A percentile compares a stretch with the other conserved stretches of the same genome.
Evolutionary conservation across 2,797 vertebrate genomes (phyloP).

Genomic region (Pelobates cultripes): DNA sequence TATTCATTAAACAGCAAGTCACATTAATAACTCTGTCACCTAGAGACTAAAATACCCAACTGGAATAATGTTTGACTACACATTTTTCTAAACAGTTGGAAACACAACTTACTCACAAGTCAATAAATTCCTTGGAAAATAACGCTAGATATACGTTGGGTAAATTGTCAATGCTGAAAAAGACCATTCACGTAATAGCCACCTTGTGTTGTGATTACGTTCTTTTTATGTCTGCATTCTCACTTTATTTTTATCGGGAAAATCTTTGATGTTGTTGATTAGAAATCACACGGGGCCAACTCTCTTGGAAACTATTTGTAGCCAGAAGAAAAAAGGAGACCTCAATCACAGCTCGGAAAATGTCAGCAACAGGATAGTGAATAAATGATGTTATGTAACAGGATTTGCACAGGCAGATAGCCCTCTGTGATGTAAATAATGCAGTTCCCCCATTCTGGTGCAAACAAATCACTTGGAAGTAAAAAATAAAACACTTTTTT

Average conservation of each 20-base stretch:
- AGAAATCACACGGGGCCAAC: slow-evolving; percentile 51
- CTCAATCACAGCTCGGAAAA: slow-evolving; percentile 18
- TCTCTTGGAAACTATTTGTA: slow-evolving; percentile 55
- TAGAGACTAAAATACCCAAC: too few relatives aligned
- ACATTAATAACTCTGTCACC: too few relatives aligned
- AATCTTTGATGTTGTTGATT: slow-evolving; percentile 58
- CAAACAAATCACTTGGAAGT: background rate
- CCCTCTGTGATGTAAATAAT: slow-evolving; percentile 32
- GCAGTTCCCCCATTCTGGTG: background rate
- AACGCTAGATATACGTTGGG: background rate
- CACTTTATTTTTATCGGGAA: slow-evolving; percentile 16
- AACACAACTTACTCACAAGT: too few relatives aligned
- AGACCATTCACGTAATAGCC: background rate
- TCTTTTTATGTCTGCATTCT: background rate
- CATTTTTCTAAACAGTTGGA: too few relatives aligned
- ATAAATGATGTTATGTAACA: slow-evolving; percentile 21
- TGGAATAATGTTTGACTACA: too few relatives aligned
- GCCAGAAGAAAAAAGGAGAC: background rate
- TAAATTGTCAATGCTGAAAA: background rate
- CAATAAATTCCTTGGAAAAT: too few relatives aligned
- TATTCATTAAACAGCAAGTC: too few relatives aligned
- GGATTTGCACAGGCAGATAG: background rate
- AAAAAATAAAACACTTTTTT: slow-evolving; percentile 21
- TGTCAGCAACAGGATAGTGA: slow-evolving; percentile 20
- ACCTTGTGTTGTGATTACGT: background rate